Base-by-base conservation (phyloP, 53 echinoderm and acorn worm genomes). In the Glandiceps talaboti region DNA sequence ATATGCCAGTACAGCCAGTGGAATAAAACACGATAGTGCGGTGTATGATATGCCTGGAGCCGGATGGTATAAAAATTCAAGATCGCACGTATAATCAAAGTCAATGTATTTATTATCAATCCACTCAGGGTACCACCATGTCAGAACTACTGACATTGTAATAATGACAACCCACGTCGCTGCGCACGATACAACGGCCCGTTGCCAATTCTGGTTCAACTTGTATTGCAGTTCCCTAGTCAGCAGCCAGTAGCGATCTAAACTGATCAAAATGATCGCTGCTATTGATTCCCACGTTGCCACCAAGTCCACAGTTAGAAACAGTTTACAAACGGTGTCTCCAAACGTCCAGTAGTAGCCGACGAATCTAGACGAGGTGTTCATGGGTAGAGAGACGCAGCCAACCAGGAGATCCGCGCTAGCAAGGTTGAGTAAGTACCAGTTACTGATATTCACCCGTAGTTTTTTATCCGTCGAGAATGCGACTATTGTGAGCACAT, bases 191-290 rank as follows among this genome's bases (percentile, higher is more conserved):
- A 73, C 33, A 0, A 76, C 30, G 0, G 88, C 90, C 0, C 83
- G 84, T 28, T 78, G 83, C 14, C 77, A 82, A 0, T 87, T 90
- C 76, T 90, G 90, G 30, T 88, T 92, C 12, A 80, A 85, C 32
- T 72, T 77, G 32, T 96, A 95, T 25, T 85, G 83, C 30, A 96
- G 83, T 30, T 92, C 81, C 80, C 87, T 96, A 29, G 86, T 92
- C 29, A 96, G 80, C 14, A 96, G 86, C 96, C 96, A 96, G 80
- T 96, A 92, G 0, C 96, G 85, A 74, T 96, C 96, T 14, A 94
- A 76, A 64, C 94, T 94, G 75, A 94, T 94, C 33, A 87, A 86
- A 25, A 94, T 77, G 0, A 94, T 85, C 0, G 88, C 85, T 28
- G 85, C 83, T 28, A 91, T 87, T 14, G 94, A 87, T 73, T 89